Evolutionary conservation across 2,888 invertebrate genomes (phyloP), one percentile per base, ranked within the genome.

Genomic region (Perizoma affinitatum): DNA sequence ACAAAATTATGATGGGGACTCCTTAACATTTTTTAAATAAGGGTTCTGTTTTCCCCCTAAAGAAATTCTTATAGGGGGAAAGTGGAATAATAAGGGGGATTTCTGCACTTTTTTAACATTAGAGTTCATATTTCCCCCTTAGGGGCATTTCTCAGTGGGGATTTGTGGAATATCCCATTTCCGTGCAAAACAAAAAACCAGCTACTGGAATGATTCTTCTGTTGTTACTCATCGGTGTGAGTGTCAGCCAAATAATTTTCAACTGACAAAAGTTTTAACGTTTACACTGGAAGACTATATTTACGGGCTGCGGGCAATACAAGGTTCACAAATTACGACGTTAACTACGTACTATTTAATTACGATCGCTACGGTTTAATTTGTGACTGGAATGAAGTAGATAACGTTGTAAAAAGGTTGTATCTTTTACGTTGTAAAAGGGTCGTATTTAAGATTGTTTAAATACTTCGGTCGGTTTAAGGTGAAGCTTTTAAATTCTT

Each of bases 251-350:
- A 62, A 64, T 69, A 66, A 71, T 74, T 70, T 66, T 65, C 67
- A 72, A 72, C 74, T 75, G 73, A 74, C 78, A 75, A 75, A 78
- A 78, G 71, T 76, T 78, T 63, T 54, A 43, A 61, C 58, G 47
- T 68, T 69, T 68, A 70, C 67, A 70, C 65, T 58, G 61, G 61
- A 72, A 68, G 69, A 70, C 74, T 72, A 66, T 75, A 74, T 75
- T 76, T 76, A 74, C 71, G 66, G 50, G 55, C 59, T 64, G 65
- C 58, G 66, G 61, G 66, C 66, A 62, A 63, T 63, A 64, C 65
- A 55, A 50, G 60, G 67, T 56, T 66, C 54, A 54, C 66, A 63
- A 70, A 69, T 70, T 68, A 67, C 60, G 57, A 58, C 47, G 56
- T 65, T 61, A 60, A 68, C 53, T 36, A 58, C 49, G 46, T 47